A percentile compares a stretch with the other conserved stretches of the same genome.
phyloP scores from a whole-genome alignment of 64 coral and sea anemone genomes.

The Dendrophyllia cribrosa region DNA sequence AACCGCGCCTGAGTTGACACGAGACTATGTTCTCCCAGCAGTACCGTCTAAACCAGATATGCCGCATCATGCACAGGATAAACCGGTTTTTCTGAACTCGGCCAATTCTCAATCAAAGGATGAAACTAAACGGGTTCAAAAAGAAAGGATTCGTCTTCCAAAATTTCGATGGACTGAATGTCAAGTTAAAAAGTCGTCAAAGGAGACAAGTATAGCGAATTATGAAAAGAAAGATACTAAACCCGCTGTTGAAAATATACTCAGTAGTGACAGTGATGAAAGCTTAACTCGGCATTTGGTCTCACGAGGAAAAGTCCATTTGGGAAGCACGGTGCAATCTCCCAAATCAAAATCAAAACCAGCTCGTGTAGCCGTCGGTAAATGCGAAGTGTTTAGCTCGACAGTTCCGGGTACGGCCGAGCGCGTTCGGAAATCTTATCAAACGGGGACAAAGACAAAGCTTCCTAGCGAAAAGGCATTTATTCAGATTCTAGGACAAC shows the following conservation, averaged over 20 bases:
- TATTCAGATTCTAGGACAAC: constrained; percentile 65
- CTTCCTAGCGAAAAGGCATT: constrained; percentile 30
- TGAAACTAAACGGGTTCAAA: not conserved
- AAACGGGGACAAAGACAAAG: constrained; percentile 14
- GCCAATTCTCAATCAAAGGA: not conserved
- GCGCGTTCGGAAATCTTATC: not conserved
- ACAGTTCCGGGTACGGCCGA: not conserved
- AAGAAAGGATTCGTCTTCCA: constrained; percentile 37
- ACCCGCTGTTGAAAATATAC: not conserved
- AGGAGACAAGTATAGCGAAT: not conserved
- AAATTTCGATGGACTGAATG: constrained; percentile 43
- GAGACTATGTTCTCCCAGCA: not conserved
- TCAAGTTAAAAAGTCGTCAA: not conserved
- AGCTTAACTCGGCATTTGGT: not conserved
- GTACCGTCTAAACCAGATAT: not conserved
- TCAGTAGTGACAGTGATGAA: constrained; percentile 30
- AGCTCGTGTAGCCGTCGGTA: not conserved
- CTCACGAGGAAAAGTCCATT: constrained; percentile 37
- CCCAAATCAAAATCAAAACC: not conserved
- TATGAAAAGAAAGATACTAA: not conserved
- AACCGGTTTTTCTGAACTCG: not conserved
- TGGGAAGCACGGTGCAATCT: constrained; percentile 43
- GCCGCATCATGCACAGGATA: not conserved
- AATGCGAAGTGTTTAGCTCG: constrained; percentile 33
- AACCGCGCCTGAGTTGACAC: not conserved